These are phyloP conservation scores for Prunella fulvescens DNA, from an alignment of 2,113 vertebrate species.

Conservation along the genomic window DNA sequence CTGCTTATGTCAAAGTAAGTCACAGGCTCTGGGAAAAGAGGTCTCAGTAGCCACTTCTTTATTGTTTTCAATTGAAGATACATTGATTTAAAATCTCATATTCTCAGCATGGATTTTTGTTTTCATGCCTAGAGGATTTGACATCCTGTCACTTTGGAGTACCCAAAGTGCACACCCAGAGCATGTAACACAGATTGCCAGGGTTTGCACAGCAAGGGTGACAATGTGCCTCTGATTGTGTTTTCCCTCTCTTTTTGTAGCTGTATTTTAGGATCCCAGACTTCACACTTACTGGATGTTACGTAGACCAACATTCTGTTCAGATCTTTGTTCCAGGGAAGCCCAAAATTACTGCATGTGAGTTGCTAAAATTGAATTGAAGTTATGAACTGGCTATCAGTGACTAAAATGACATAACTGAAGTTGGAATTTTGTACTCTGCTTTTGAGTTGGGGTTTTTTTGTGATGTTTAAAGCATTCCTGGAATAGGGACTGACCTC, in stretches of 20 bases:
- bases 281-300: conserved; percentile 89
- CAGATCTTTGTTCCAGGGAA: conserved; percentile 90
- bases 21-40: background rate
- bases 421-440: background rate
- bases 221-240: background rate
- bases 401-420: background rate
- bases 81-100: background rate
- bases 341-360: conserved; percentile 84
- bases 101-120: background rate
- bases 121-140: background rate
- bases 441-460: background rate
- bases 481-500: background rate
- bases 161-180: background rate
- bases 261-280: conserved; percentile 90
- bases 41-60: background rate
- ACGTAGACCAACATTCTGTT: conserved; percentile 88
- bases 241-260: conserved; percentile 66
- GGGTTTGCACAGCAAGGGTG: background rate
- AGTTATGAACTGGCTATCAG: background rate
- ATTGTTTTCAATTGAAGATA: background rate
- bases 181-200: background rate
- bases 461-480: background rate
- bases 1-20: conserved; percentile 89
- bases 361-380: conserved; percentile 53
- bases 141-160: background rate